Base-by-base conservation (phyloP, 37 sponge, comb jelly and placozoan genomes). In the Corticium candelabrum region DNA sequence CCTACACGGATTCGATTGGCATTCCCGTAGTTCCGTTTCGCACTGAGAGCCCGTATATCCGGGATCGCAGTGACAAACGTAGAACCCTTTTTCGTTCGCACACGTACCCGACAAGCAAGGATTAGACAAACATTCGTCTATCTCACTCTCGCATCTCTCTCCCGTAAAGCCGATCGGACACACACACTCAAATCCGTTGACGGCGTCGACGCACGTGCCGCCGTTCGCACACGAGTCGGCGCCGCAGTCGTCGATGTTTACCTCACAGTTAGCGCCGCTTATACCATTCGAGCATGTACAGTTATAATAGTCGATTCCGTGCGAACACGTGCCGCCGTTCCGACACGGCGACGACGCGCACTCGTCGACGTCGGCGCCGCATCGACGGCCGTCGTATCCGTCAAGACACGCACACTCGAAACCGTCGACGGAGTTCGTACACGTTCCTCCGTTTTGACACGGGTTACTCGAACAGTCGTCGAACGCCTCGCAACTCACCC, bases 311-410 rank as follows among this genome's bases (percentile, higher is more conserved):
- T 50, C 62, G 62, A 50, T 50, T 50, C 62, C 62, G 62, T 50
- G 11, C 62, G 62, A 27, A 21, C 62, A 50, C 62, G 62, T 50
- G 21, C 15, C 62, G 62, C 21, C 21, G 62, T 50, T 50, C 21
- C 62, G 62, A 21, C 62, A 50, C 62, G 62, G 62, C 62, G 62
- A 50, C 62, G 62, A 50, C 15, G 62, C 62, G 62, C 62, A 50
- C 62, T 50, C 62, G 62, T 50, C 62, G 62, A 50, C 21, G 62
- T 50, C 21, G 62, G 21, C 62, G 62, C 21, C 62, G 62, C 62
- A 50, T 11, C 11, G 62, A 11, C 15, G 21, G 21, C 62, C 62
- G 62, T 11, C 21, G 62, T 27, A 11, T 11, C 62, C 62, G 15
- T 11, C 11, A 11, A 21, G 62, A 50, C 62, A 50, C 15, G 11